A percentile compares a stretch with the other conserved stretches of the same genome.
phyloP scores from a whole-genome alignment of 2,888 invertebrate genomes.

The Athripsodes cinereus region DNA sequence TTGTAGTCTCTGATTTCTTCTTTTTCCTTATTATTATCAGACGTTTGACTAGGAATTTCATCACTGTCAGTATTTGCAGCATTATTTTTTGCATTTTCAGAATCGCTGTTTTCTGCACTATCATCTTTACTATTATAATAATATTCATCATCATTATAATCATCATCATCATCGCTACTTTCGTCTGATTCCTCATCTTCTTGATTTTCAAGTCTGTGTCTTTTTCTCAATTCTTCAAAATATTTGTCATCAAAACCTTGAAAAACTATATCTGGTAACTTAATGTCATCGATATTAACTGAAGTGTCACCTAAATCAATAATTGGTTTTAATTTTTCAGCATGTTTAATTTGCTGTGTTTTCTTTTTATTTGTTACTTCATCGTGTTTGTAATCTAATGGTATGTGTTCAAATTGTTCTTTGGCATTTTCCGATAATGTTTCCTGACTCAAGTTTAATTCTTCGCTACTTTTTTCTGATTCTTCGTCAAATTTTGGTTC shows the following conservation, averaged over 20 bases:
- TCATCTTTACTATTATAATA: conserved; percentile 27
- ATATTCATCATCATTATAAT: conserved; percentile 6
- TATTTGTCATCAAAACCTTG: conserved; percentile 16
- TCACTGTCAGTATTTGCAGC: too few species aligned
- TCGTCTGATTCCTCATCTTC: conserved; percentile 28
- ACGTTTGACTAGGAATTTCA: conserved; percentile 34
- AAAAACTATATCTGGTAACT: conserved; percentile 45
- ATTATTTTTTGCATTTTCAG: too few species aligned
- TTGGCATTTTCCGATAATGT: conserved; percentile 35
- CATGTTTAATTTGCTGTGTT: conserved; percentile 26
- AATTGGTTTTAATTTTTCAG: conserved; percentile 28
- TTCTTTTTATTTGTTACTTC: conserved; percentile 29
- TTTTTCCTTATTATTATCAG: conserved; percentile 34
- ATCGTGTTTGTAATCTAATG: conserved; percentile 42
- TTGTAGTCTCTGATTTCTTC: conserved; percentile 28
- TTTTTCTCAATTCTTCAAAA: conserved; percentile 14
- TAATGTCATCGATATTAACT: conserved; percentile 46
- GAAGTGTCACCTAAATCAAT: conserved; percentile 42
- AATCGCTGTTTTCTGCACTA: neutral
- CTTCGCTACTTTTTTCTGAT: conserved; percentile 31
- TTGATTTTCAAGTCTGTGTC: conserved; percentile 30
- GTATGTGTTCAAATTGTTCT: conserved; percentile 46
- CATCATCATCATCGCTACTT: conserved; percentile 27
- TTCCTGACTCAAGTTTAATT: conserved; percentile 31
- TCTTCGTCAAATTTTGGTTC: conserved; percentile 30